Base-by-base conservation (phyloP, 2,888 invertebrate genomes). In the Heliconius ethilla region DNA sequence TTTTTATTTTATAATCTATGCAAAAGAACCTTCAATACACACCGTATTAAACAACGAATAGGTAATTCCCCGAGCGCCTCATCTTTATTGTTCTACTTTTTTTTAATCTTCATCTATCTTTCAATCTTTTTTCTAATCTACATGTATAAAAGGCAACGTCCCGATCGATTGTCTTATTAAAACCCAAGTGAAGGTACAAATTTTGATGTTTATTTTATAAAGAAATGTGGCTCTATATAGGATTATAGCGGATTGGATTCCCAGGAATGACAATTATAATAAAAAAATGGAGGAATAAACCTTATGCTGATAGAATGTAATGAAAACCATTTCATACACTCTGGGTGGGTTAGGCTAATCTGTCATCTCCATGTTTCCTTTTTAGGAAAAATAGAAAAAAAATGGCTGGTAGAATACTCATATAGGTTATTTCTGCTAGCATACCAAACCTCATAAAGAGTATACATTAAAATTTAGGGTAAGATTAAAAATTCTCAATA, bases 81-180 rank as follows among this genome's bases (percentile, higher is more conserved):
- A 59, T 55, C 72, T 72, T 33, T 72, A 72, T 72, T 59, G 55
- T 59, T 59, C 59, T 33, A 72, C 33, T 37, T 72, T 72, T 33
- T 70, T 72, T 72, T 72, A 72, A 72, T 72, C 55, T 72, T 59
- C 59, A 25, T 72, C 72, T 72, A 72, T 55, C n/a, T 72, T 72
- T 37, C 72, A 72, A 59, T 72, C 72, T 72, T 72, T 72, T 72
- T 72, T 72, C 72, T 72, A 72, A 72, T 72, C 59, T 59, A n/a
- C 33, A n/a, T 25, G 51, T 72, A 72, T 69, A 69, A 69, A 69
- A 69, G 69, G 69, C 40, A 69, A 15, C 40, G 69, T 69, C 69
- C 69, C 69, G 40, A 67, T 40, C n/a, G 67, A 40, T 40, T 69
- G 40, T 15, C 40, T 69, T 45, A 9, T 69, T 45, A 69, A 40